These are phyloP conservation scores for Dendroctonus ponderosae DNA, from an alignment of 1,140 invertebrate genomes.

Conservation along the genomic window DNA sequence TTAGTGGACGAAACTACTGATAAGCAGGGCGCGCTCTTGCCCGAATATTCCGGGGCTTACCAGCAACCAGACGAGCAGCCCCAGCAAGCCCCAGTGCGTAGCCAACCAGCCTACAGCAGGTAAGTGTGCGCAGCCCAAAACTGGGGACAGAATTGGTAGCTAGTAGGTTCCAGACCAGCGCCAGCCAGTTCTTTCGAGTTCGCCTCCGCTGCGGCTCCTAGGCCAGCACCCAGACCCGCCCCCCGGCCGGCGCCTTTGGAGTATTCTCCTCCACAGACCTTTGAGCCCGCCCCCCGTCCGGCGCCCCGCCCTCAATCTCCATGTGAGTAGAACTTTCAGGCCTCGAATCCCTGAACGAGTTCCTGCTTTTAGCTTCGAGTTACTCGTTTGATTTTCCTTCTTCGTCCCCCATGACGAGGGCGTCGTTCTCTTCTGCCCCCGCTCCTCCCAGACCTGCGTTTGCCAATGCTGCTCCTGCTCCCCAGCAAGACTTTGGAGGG, in stretches of 20 bases:
- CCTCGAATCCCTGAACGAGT: background rate
- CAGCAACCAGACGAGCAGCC: conserved; percentile 44
- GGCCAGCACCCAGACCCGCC: conserved; percentile 41
- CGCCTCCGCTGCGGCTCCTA: conserved; percentile 33
- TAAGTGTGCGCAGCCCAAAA: background rate
- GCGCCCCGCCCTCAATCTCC: conserved; percentile 32
- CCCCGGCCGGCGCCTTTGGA: conserved; percentile 24
- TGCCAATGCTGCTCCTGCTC: conserved; percentile 18
- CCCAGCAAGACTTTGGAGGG: conserved; percentile 4
- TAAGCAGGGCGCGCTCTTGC: conserved; percentile 50
- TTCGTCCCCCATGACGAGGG: conserved; percentile 7
- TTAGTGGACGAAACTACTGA: conserved; percentile 70
- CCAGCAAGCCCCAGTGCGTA: conserved; percentile 38
- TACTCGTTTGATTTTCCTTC: conserved; percentile 22
- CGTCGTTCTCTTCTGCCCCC: conserved; percentile 15
- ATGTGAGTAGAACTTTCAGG: conserved; percentile 5
- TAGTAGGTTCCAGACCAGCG: conserved; percentile 10
- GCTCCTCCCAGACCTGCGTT: conserved; percentile 28
- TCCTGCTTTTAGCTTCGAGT: conserved; percentile 3
- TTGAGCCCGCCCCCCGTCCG: conserved; percentile 33
- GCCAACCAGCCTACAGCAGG: conserved; percentile 5
- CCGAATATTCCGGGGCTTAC: conserved; percentile 54
- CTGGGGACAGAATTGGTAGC: conserved; percentile 18
- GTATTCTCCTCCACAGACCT: conserved; percentile 33
- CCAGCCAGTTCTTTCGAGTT: conserved; percentile 6